Conservation (phyloP, 2,113 vertebrate species). For the Lepidothrix coronata region DNA sequence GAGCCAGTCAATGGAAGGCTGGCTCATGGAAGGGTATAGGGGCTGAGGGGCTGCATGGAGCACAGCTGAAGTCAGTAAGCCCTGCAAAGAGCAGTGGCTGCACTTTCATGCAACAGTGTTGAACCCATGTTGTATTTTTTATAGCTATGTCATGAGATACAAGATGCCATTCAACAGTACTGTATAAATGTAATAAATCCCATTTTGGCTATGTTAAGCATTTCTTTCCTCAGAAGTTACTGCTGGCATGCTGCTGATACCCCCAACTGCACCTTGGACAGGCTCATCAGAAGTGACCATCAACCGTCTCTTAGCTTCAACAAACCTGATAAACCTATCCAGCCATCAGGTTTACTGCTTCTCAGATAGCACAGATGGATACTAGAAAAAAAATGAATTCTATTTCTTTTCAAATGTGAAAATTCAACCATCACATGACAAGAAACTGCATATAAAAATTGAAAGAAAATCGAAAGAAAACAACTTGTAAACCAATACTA, state of each 20-base stretch:
- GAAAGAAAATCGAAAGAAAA: neutral
- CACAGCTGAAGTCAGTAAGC: neutral
- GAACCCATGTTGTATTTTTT: neutral
- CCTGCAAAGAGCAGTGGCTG: neutral
- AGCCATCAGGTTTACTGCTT: neutral
- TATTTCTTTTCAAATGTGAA: neutral
- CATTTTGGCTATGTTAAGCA: neutral
- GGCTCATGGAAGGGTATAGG: no score
- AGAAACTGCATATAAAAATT: neutral
- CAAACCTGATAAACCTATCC: neutral
- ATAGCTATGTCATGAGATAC: neutral
- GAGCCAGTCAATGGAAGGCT: accelerated
- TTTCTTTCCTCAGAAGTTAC: neutral
- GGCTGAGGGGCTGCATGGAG: neutral
- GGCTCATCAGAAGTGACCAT: neutral
- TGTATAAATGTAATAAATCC: neutral
- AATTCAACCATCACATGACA: neutral
- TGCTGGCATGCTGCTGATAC: neutral
- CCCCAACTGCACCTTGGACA: neutral
- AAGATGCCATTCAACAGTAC: neutral
- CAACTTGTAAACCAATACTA: neutral
- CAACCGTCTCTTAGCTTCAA: neutral
- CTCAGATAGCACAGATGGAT: neutral
- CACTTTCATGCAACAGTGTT: neutral
- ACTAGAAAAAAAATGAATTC: neutral